Base-by-base conservation (phyloP, 2,797 vertebrate genomes). In the Enteromius radiatus region DNA sequence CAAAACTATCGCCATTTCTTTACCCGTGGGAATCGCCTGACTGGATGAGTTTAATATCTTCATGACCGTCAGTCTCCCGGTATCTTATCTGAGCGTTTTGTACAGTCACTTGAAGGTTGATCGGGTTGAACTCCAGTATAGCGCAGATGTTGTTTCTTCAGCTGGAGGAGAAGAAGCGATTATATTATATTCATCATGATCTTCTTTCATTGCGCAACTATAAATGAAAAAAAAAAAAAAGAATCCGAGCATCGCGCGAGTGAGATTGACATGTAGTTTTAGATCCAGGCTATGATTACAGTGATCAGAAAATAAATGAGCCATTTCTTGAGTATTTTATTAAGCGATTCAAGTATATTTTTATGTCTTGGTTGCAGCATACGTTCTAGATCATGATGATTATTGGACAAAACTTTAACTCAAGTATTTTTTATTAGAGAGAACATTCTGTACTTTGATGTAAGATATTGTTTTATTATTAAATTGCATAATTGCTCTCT, bases 1-100 rank as follows among this genome's bases (percentile, higher is more conserved):
- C 45, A 38, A 52, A 67, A 52, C 68, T 71, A 63, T 80, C 78
- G 68, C 68, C 68, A 63, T 80, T 80, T 71, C 38, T 80, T 45
- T 5, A 36, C 17, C 26, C 65, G 19, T 63, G 56, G 23, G 38
- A 75, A 64, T 77, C 41, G 41, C 33, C n/a, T 41, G 78, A 71
- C 26, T 38, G 38, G 38, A 59, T 23, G 68, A 43, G 19, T 63
- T 56, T 23, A 5, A 59, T 45, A n/a, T 70, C 11, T 71, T 33
- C 6, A 17, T 12, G 36, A 10, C 11, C 36, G 3, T 0, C 23
- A 15, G 17, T 10, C 36, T 71, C 52, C 38, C 23, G 9, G 26
- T 43, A 15, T 33, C 38, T 45, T 3, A 31, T 61, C 67, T 23
- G 38, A 31, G 6, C 11, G 26, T 21, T 45, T 33, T 43, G 67